Evolutionary conservation across 2,797 vertebrate species (phyloP).

Genomic region (Myotis daubentonii): DNA sequence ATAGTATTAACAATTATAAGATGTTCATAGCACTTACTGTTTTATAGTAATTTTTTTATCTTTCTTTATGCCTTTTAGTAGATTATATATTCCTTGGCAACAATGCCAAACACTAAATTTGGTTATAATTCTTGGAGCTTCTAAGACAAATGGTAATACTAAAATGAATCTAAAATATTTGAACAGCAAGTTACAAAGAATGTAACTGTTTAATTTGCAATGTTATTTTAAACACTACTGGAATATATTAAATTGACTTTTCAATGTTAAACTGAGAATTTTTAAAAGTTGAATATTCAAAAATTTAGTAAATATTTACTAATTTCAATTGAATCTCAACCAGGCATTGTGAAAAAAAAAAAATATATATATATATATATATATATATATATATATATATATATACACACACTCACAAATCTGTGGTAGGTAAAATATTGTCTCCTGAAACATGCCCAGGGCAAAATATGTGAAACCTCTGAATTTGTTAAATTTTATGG

Average conservation of each 20-base stretch:
- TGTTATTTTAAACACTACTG: slow-evolving; percentile 26
- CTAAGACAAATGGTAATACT: slow-evolving; percentile 45
- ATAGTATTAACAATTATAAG: slow-evolving; percentile 24
- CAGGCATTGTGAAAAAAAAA: not conserved
- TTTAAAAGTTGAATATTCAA: not conserved
- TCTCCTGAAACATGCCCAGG: not conserved
- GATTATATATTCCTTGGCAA: slow-evolving; percentile 65
- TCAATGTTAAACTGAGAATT: not conserved
- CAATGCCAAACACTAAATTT: slow-evolving; percentile 62
- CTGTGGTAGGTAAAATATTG: not conserved
- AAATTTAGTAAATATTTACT: not conserved
- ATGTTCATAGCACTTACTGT: slow-evolving; percentile 14
- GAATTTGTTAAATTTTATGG: not conserved
- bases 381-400: too few relatives aligned
- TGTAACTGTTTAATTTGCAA: slow-evolving; percentile 38
- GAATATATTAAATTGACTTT: slow-evolving; percentile 48
- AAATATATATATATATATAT: not conserved
- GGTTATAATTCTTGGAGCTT: slow-evolving; percentile 63
- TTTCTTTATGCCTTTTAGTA: slow-evolving; percentile 54
- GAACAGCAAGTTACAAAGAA: slow-evolving; percentile 37
- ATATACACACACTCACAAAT: not conserved
- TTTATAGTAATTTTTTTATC: slow-evolving; percentile 67
- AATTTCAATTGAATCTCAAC: not conserved
- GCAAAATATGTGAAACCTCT: not conserved
- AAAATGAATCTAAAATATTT: slow-evolving; percentile 64